Evolutionary conservation across 2,113 vertebrate species (phyloP).

Genomic region (Phaethon lepturus): DNA sequence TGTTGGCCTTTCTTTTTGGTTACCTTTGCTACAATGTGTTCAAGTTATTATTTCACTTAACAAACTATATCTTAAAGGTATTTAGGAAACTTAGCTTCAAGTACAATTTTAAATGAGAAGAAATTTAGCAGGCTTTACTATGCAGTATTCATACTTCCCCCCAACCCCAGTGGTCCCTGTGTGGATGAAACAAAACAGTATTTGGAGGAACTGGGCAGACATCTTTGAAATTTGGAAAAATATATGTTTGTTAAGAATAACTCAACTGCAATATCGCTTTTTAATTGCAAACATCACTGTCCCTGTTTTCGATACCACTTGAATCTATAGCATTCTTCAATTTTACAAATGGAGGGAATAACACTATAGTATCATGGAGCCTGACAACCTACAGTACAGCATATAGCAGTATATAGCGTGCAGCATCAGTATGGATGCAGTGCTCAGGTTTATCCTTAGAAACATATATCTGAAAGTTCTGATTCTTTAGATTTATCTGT

Average conservation of each 20-base stretch:
- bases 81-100: neutral
- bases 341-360: neutral
- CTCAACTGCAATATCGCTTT: neutral
- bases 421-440: neutral
- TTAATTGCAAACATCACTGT: neutral
- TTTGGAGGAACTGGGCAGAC: neutral
- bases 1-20: neutral
- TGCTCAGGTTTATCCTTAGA: neutral
- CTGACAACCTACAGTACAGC: rapidly evolving
- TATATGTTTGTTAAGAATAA: neutral
- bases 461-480: neutral
- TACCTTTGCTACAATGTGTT: neutral
- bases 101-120: neutral
- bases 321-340: constrained; percentile 14
- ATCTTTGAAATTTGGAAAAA: constrained; percentile 14
- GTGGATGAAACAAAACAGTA: neutral
- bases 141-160: neutral
- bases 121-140: neutral
- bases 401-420: neutral
- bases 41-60: neutral
- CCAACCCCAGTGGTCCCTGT: neutral
- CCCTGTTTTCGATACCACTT: neutral
- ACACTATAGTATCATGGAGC: neutral
- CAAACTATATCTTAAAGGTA: neutral
- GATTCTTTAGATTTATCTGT: neutral